Conservation (phyloP, 2,113 vertebrate genomes). For the Apistogramma diplotaenia region DNA sequence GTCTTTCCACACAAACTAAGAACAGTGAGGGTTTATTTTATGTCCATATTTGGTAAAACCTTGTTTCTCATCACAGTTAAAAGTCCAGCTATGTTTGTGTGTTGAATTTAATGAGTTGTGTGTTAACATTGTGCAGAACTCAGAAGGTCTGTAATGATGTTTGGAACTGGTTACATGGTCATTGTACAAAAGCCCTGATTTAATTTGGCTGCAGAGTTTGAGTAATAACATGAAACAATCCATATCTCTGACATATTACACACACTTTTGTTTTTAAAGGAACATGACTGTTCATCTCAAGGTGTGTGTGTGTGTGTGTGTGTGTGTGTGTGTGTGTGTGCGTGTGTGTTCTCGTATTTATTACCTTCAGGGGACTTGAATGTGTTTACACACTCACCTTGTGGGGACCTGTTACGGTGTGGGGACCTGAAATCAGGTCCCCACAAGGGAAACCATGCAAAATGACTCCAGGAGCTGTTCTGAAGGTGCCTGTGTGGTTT, state of each 20-base stretch:
- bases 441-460: no score
- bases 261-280: background rate
- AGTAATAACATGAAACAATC: slow-evolving; percentile 4
- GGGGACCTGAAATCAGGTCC: no score
- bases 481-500: no score
- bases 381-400: no score
- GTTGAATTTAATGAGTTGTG: background rate
- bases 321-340: background rate
- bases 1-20: slow-evolving; percentile 34
- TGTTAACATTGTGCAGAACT: background rate
- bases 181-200: background rate
- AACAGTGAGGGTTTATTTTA: slow-evolving; percentile 10
- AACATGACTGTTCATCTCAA: slow-evolving; percentile 21
- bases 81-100: background rate
- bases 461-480: no score
- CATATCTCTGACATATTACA: background rate
- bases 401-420: no score
- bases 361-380: no score
- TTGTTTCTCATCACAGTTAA: background rate
- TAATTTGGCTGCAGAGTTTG: background rate
- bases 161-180: background rate
- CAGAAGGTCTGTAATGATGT: background rate
- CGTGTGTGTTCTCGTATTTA: no score
- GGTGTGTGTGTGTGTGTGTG: slow-evolving; percentile 19
- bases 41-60: slow-evolving; percentile 33